These are phyloP conservation scores for Vultur gryphus DNA, from an alignment of 2,797 vertebrate genomes.

Conservation along the genomic window DNA sequence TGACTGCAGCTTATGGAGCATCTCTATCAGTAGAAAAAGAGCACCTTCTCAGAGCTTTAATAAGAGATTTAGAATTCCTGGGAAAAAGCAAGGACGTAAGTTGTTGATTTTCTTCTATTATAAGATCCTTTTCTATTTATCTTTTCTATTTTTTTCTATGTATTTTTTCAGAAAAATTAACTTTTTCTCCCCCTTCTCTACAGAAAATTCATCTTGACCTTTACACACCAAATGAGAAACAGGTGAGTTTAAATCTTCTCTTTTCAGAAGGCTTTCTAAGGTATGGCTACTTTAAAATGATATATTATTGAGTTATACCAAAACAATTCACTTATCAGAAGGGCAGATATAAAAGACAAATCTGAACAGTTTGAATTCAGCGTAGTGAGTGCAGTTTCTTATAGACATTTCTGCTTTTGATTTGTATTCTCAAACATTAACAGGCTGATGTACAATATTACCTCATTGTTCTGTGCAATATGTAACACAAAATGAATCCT, in stretches of 20 bases:
- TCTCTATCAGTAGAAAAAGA: not conserved
- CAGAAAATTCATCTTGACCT: slow-evolving; percentile 44
- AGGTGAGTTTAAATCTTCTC: slow-evolving; percentile 60
- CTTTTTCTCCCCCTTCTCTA: not conserved
- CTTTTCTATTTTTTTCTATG: not conserved
- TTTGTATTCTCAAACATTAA: not conserved
- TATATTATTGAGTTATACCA: not conserved
- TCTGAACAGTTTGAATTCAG: not conserved
- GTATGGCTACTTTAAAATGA: not conserved
- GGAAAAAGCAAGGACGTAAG: slow-evolving; percentile 52
- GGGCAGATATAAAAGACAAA: not conserved
- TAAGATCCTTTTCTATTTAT: not conserved
- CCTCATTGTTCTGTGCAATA: not conserved
- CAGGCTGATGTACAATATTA: not conserved
- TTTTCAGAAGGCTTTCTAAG: not conserved
- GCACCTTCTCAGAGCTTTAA: not conserved
- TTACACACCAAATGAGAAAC: slow-evolving; percentile 39
- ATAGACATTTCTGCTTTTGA: not conserved
- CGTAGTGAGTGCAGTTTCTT: not conserved
- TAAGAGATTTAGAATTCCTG: slow-evolving; percentile 14
- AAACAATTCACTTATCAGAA: not conserved
- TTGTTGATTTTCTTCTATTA: not conserved
- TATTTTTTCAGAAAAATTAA: not conserved
- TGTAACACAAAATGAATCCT: not conserved
- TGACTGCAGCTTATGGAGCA: slow-evolving; percentile 14